Percentiles rank a stretch among this genome's conserved stretches.
phyloP scores from a whole-genome alignment of 2,797 vertebrate genomes.

The Diplodus puntazzo region DNA sequence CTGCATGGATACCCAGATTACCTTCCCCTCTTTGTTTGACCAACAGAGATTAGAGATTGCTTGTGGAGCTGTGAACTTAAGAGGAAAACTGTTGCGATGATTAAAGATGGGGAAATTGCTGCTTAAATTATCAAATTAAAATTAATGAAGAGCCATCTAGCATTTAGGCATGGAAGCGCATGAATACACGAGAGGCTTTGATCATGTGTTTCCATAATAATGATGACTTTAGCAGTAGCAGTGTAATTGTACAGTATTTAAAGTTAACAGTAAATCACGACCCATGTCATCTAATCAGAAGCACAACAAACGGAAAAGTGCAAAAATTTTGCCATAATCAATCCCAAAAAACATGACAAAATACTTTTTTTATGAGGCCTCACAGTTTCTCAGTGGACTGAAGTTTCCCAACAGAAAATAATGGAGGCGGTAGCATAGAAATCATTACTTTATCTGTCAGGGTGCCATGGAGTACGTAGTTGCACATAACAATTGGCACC shows the following conservation, averaged over 20 bases:
- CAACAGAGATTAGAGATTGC: constrained; percentile 10
- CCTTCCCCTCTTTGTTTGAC: constrained; percentile 10
- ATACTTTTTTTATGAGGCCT: not conserved
- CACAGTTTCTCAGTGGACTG: not conserved
- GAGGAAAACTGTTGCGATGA: not conserved
- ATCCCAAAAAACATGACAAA: not conserved
- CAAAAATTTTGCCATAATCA: not conserved
- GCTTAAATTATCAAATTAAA: not conserved
- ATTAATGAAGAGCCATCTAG: not conserved
- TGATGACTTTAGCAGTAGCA: not conserved
- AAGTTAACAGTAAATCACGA: constrained; percentile 12
- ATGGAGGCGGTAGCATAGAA: not conserved
- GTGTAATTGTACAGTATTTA: not conserved
- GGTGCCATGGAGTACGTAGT: not conserved
- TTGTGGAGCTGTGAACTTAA: not conserved
- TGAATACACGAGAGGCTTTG: constrained; percentile 9
- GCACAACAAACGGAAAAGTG: constrained; percentile 1
- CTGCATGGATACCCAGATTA: constrained; percentile 33
- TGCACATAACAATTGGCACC: not conserved
- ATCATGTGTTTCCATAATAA: not conserved
- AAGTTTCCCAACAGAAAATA: constrained; percentile 14
- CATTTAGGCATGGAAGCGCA: not conserved
- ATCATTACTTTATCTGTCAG: not conserved
- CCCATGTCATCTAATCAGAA: constrained; percentile 22
- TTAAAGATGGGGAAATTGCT: constrained; percentile 3